phyloP scores from a whole-genome alignment of 2,113 vertebrate genomes.

The Phylloscopus whistleri region DNA sequence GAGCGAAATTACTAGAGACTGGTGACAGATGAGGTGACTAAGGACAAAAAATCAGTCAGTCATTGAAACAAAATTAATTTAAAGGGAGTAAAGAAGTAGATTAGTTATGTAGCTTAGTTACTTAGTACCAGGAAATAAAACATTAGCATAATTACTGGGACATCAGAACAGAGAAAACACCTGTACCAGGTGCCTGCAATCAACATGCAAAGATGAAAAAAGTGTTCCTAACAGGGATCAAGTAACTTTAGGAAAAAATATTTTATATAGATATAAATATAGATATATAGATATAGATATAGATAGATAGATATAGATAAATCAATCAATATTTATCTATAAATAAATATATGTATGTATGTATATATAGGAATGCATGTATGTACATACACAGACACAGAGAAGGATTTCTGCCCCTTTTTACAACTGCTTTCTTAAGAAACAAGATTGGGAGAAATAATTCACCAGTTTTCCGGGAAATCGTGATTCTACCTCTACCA shows the following conservation, averaged over 20 bases:
- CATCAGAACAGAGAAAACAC: neutral
- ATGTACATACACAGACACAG: fast-evolving
- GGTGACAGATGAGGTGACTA: neutral
- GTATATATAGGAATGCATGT: no score
- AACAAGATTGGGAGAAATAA: neutral
- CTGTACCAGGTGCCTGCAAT: neutral
- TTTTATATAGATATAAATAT: neutral
- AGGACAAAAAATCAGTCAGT: neutral
- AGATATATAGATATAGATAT: no score
- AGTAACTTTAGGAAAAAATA: neutral
- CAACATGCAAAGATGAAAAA: neutral
- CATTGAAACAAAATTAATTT: neutral
- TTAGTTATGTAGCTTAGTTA: neutral
- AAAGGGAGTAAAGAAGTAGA: neutral
- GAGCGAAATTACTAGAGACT: neutral
- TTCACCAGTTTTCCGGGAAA: neutral
- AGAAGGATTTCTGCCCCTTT: neutral
- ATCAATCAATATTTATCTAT: no score
- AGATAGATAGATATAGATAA: neutral
- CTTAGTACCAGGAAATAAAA: neutral
- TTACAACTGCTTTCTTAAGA: neutral
- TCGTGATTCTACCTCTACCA: neutral
- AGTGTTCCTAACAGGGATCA: neutral
- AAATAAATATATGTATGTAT: neutral
- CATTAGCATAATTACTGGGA: neutral